Percentiles rank a stretch among this genome's conserved stretches.
Conservation (phyloP, 2,113 vertebrate species). For the Anarrhichthys ocellatus region DNA sequence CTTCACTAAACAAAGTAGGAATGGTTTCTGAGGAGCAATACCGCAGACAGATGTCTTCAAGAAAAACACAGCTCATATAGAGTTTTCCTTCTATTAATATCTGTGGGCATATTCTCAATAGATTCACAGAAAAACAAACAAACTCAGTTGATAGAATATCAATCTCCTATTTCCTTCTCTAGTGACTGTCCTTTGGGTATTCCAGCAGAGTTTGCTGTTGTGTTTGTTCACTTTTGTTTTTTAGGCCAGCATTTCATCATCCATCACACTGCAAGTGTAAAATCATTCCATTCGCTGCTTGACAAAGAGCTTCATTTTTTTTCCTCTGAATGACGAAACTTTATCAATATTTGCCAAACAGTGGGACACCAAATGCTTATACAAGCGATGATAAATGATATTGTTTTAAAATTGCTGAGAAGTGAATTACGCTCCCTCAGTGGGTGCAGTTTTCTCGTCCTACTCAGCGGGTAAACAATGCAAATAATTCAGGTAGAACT, state of each 20-base stretch:
- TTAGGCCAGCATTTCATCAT: slow-evolving; percentile 74
- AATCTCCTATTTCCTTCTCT: slow-evolving; percentile 69
- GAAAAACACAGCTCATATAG: slow-evolving; percentile 48
- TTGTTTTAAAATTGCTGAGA: slow-evolving; percentile 58
- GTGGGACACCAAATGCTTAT: slow-evolving; percentile 42
- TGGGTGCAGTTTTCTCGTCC: slow-evolving; percentile 33
- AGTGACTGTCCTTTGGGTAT: slow-evolving; percentile 67
- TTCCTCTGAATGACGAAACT: slow-evolving; percentile 65
- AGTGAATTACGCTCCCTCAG: slow-evolving; percentile 46
- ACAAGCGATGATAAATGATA: slow-evolving; percentile 62
- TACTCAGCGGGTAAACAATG: slow-evolving; percentile 51
- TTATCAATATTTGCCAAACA: slow-evolving; percentile 72
- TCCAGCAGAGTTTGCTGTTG: slow-evolving; percentile 70
- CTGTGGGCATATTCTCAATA: slow-evolving; percentile 68
- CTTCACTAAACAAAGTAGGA: slow-evolving; percentile 23
- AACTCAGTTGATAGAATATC: slow-evolving; percentile 77
- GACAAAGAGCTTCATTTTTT: slow-evolving; percentile 65
- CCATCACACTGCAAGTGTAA: slow-evolving; percentile 61
- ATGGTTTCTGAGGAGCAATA: slow-evolving; percentile 50
- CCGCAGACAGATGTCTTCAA: slow-evolving; percentile 59
- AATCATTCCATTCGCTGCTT: slow-evolving; percentile 60
- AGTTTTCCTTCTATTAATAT: slow-evolving; percentile 70
- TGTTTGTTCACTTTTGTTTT: slow-evolving; percentile 71
- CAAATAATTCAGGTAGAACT: slow-evolving; percentile 28
- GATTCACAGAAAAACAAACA: slow-evolving; percentile 75